A percentile compares a stretch with the other conserved stretches of the same genome.
phyloP scores from a whole-genome alignment of 2,113 vertebrate species.

The Amphiprion ocellaris region DNA sequence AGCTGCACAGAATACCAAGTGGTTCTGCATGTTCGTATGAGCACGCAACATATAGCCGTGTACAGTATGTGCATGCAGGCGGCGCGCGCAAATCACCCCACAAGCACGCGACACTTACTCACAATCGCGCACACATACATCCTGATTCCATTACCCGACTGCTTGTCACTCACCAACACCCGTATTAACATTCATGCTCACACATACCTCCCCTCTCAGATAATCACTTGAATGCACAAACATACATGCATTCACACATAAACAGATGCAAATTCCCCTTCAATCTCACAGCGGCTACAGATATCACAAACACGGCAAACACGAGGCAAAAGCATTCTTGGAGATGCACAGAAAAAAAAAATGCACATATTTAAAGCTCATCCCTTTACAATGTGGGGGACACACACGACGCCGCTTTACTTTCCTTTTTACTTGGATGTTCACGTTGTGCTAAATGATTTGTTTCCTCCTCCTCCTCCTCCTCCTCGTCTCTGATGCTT shows the following conservation, averaged over 20 bases:
- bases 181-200: conserved; percentile 79
- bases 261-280: conserved; percentile 76
- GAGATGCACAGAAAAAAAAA: conserved; percentile 28
- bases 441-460: conserved; percentile 78
- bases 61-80: conserved; percentile 14
- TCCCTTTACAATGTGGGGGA: conserved; percentile 8
- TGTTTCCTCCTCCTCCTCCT: conserved; percentile 73
- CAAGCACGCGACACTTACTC: conserved; percentile 41
- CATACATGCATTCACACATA: conserved; percentile 74
- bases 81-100: conserved; percentile 25
- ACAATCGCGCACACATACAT: conserved; percentile 52
- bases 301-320: conserved; percentile 69
- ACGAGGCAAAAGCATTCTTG: conserved; percentile 45
- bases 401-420: conserved; percentile 27
- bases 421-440: conserved; percentile 23
- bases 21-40: conserved; percentile 72
- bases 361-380: conserved; percentile 57
- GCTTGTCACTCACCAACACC: conserved; percentile 75
- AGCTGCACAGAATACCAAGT: conserved; percentile 76
- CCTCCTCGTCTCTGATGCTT: conserved; percentile 65
- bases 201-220: conserved; percentile 65
- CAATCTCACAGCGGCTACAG: conserved; percentile 56
- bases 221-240: conserved; percentile 75
- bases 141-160: conserved; percentile 61
- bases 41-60: conserved; percentile 46